Evolutionary conservation across 2,888 invertebrate genomes (phyloP).

Genomic region (Chymomyza caudatula): DNA sequence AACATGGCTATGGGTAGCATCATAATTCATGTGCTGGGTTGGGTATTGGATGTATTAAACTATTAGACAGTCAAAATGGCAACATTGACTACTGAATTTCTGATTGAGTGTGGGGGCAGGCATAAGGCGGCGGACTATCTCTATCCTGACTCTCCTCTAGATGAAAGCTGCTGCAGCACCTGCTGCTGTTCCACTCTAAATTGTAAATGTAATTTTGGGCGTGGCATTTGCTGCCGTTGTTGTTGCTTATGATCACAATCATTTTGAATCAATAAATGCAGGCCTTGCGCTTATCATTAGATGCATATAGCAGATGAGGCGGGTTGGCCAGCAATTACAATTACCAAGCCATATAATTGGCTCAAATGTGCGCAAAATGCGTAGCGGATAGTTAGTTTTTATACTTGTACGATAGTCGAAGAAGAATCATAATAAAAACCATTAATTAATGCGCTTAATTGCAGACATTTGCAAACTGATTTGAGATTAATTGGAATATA

Average conservation of each 20-base stretch:
- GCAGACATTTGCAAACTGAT: slow-evolving; percentile 43
- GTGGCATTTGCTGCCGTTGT: slow-evolving; percentile 38
- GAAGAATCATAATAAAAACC: slow-evolving; percentile 33
- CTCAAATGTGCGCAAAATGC: slow-evolving; percentile 66
- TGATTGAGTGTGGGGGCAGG: slow-evolving; percentile 33
- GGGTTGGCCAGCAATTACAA: neutral
- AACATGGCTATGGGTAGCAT: slow-evolving; percentile 68
- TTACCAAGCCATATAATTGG: slow-evolving; percentile 46
- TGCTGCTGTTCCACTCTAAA: slow-evolving; percentile 36
- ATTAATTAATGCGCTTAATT: slow-evolving; percentile 63
- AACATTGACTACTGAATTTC: slow-evolving; percentile 59
- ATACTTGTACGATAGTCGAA: neutral
- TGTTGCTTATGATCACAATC: slow-evolving; percentile 41
- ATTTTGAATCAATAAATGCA: slow-evolving; percentile 73
- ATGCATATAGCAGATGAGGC: neutral
- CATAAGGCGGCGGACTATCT: neutral
- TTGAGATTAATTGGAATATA: slow-evolving; percentile 56
- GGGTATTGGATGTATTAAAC: slow-evolving; percentile 45
- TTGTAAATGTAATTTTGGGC: slow-evolving; percentile 69
- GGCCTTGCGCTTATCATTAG: slow-evolving; percentile 30
- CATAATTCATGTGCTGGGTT: slow-evolving; percentile 56
- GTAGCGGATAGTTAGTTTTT: slow-evolving; percentile 64
- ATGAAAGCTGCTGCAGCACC: slow-evolving; percentile 35
- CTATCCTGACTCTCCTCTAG: neutral
- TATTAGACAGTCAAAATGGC: slow-evolving; percentile 65